Evolutionary conservation across 2,888 invertebrate genomes (phyloP).

Genomic region (Dinocampus coccinellae): DNA sequence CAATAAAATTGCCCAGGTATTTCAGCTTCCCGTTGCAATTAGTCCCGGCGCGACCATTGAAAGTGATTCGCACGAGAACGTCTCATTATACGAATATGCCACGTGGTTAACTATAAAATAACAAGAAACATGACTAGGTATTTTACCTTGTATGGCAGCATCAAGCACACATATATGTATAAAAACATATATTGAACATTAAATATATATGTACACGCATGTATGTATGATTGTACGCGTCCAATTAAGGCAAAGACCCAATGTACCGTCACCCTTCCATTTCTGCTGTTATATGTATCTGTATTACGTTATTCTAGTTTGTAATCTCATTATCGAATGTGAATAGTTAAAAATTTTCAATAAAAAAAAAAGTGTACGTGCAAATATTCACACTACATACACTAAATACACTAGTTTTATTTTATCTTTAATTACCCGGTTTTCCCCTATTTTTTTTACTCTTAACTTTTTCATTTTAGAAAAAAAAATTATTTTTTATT

Average conservation of each 20-base stretch:
- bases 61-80: slow-evolving; percentile 14
- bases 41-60: slow-evolving; percentile 2
- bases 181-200: not conserved
- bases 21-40: slow-evolving; percentile 16
- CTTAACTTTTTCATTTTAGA: no score
- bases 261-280: not conserved
- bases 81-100: slow-evolving; percentile 10
- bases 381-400: not conserved
- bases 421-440: not conserved
- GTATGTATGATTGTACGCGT: not conserved
- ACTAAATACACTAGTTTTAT: not conserved
- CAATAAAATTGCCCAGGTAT: slow-evolving; percentile 13
- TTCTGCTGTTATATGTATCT: not conserved
- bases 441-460: not conserved
- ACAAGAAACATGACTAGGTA: not conserved
- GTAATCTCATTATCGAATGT: not conserved
- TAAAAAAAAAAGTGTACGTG: slow-evolving; percentile 5
- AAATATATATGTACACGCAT: not conserved
- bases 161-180: not conserved
- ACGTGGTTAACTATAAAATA: slow-evolving; percentile 19
- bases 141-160: slow-evolving; percentile 1
- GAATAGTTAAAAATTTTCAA: not conserved
- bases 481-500: no score
- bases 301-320: not conserved
- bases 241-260: slow-evolving; percentile 10